A percentile compares a stretch with the other conserved stretches of the same genome.
Conservation (phyloP, 2,888 invertebrate species). For the Hedychridium roseum region DNA sequence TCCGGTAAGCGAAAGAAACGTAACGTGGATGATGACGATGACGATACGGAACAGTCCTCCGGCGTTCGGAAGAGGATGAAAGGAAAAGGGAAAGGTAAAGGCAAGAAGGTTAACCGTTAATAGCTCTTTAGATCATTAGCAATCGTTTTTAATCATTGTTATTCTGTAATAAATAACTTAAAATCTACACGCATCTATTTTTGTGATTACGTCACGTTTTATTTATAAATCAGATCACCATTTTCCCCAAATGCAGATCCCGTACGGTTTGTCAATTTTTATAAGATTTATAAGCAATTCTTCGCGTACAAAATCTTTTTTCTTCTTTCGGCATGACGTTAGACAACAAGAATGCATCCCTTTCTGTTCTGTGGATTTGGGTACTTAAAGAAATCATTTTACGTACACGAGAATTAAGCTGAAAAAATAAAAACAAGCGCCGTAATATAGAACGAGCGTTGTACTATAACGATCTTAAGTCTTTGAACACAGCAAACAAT, state of each 20-base stretch:
- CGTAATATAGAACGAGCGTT: slow-evolving; percentile 26
- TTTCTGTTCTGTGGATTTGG: slow-evolving; percentile 11
- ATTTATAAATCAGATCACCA: slow-evolving; percentile 34
- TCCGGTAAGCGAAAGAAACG: slow-evolving; percentile 67
- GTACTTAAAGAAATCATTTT: background rate
- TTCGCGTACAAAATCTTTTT: slow-evolving; percentile 24
- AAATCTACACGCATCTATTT: slow-evolving; percentile 21
- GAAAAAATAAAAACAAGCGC: slow-evolving; percentile 23
- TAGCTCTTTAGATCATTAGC: slow-evolving; percentile 1
- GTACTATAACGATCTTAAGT: slow-evolving; percentile 27
- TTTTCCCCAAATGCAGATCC: slow-evolving; percentile 22
- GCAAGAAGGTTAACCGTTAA: background rate
- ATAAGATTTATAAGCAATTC: slow-evolving; percentile 20
- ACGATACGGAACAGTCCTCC: slow-evolving; percentile 83
- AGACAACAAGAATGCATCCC: slow-evolving; percentile 10
- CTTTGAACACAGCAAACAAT: slow-evolving; percentile 32
- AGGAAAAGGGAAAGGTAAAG: slow-evolving; percentile 47
- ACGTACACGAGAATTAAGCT: slow-evolving; percentile 4
- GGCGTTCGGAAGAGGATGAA: slow-evolving; percentile 83
- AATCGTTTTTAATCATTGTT: slow-evolving; percentile 7
- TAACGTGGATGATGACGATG: slow-evolving; percentile 68
- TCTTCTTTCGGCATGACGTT: slow-evolving; percentile 15
- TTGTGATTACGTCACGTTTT: slow-evolving; percentile 29
- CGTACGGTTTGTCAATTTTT: slow-evolving; percentile 13
- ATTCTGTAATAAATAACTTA: slow-evolving; percentile 29